phyloP scores from a whole-genome alignment of 1,140 invertebrate genomes.

The Conus ventricosus region DNA sequence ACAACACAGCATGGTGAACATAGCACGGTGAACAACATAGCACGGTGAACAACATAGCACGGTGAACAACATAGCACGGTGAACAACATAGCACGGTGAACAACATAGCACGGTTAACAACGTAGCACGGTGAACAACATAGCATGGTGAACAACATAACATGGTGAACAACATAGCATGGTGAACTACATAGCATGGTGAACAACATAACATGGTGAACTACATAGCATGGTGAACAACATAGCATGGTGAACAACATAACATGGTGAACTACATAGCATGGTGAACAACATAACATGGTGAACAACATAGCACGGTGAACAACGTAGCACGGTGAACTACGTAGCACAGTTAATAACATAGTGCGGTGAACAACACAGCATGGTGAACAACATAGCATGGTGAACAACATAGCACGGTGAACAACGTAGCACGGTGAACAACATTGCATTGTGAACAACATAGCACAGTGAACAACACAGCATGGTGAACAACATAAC shows the following conservation, averaged over 20 bases:
- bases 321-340: not conserved
- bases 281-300: too few species aligned
- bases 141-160: constrained; percentile 30
- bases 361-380: not conserved
- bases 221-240: not conserved
- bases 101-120: constrained; percentile 33
- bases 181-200: too few species aligned
- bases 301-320: constrained; percentile 31
- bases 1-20: not conserved
- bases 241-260: constrained; percentile 24
- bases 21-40: not conserved
- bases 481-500: not conserved
- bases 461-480: constrained; percentile 7
- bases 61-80: not conserved
- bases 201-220: constrained; percentile 32
- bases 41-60: constrained; percentile 28
- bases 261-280: not conserved
- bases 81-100: too few species aligned
- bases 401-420: constrained; percentile 30
- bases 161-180: not conserved
- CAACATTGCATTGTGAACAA: not conserved
- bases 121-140: not conserved
- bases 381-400: not conserved
- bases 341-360: too few species aligned
- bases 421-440: not conserved